These are phyloP conservation scores for Eupsittula cactorum DNA, from an alignment of 2,113 vertebrate genomes.

Conservation along the genomic window DNA sequence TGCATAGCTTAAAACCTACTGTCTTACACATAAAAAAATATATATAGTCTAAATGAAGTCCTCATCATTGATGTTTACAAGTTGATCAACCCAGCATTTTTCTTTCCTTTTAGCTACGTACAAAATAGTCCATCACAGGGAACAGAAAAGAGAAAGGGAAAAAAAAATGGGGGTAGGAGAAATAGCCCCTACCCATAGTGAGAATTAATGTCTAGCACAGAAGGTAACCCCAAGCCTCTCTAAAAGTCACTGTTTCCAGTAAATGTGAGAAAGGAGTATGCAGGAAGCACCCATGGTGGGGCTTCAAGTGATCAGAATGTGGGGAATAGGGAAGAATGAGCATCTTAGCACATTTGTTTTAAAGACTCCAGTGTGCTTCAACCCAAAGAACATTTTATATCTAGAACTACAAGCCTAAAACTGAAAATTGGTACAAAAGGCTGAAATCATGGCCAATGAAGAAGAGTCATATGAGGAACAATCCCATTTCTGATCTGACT, in stretches of 20 bases:
- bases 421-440: background rate
- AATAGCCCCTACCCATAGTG: background rate
- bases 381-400: background rate
- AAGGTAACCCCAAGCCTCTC: background rate
- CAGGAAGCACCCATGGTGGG: background rate
- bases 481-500: background rate
- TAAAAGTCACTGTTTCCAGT: background rate
- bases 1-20: background rate
- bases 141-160: background rate
- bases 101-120: background rate
- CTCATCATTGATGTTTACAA: background rate
- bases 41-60: background rate
- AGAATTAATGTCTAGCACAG: background rate
- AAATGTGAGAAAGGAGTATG: background rate
- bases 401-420: background rate
- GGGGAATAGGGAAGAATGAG: fast-evolving
- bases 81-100: background rate
- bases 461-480: background rate
- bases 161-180: background rate
- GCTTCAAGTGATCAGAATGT: background rate
- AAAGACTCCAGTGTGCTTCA: background rate
- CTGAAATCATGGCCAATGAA: background rate
- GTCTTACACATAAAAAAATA: background rate
- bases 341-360: background rate
- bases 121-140: background rate